Evolutionary conservation across 2,113 vertebrate genomes (phyloP), one percentile per base, ranked within the genome.

Genomic region (mouse (Mus musculus)): DNA sequence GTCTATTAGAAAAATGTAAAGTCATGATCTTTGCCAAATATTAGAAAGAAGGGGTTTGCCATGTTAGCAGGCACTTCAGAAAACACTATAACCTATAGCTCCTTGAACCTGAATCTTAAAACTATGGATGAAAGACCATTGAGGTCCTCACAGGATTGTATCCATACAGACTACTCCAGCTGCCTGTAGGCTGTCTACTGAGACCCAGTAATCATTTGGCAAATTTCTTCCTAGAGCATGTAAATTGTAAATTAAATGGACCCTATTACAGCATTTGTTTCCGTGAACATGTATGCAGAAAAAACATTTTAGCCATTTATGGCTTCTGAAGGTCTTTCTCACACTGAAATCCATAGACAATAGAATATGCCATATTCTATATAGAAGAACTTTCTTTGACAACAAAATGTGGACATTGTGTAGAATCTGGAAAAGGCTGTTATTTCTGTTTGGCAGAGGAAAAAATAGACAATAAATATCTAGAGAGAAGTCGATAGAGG

Each of bases 1-100:
- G 36, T 36, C 42, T 76, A 33, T 95, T 52, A 54, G 30, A 61
- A 84, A 96, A 93, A 92, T 71, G 52, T 90, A 80, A 94, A 95
- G 54, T 11, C 19, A 22, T 80, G 76, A 90, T 71, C 54, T 65
- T 89, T 28, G 84, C 73, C 69, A 92, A 61, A 84, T 88, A 69
- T 42, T 84, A 67, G 26, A 90, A 30, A 11, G 33, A 96, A 80
- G 10, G 88, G 28, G 30, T 71, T 84, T 71, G 56, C 22, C 36
- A 0, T 84, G 89, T 84, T 80, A 78, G 61, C 22, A 30, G 76
- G 39, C 39, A 36, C 67, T 49, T 56, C 33, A 90, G 56, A 49
- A 86, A 77, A 85, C 36, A 49, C 22, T 61, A 1, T 30, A 54
- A 16, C 63, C 24, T 90, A 7, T 67, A 63, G 1, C 71, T 94